Percentiles rank a stretch among this genome's conserved stretches.
phyloP scores from a whole-genome alignment of 2,888 invertebrate genomes.

The Tetramorium bicarinatum region DNA sequence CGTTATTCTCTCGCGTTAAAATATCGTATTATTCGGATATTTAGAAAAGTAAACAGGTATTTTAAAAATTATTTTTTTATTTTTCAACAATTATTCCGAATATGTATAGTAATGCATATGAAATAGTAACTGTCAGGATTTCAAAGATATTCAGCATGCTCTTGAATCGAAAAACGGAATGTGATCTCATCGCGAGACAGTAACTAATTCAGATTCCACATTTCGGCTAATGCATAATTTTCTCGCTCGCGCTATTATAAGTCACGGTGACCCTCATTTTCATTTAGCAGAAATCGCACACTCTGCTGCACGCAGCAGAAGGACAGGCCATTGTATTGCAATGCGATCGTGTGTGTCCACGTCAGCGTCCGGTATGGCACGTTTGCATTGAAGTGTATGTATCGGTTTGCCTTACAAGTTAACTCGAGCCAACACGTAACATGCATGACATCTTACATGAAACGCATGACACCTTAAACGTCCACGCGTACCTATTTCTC shows the following conservation, averaged over 20 bases:
- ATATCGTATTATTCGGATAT: background rate
- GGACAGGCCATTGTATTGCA: slow-evolving; percentile 51
- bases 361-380: slow-evolving; percentile 39
- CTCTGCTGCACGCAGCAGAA: background rate
- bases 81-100: background rate
- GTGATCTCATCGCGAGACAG: background rate
- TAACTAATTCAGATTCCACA: background rate
- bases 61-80: background rate
- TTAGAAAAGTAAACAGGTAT: background rate
- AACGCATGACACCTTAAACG: slow-evolving; percentile 36
- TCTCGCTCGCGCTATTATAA: slow-evolving; percentile 23
- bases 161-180: background rate
- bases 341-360: slow-evolving; percentile 30
- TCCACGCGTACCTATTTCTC: slow-evolving; percentile 6
- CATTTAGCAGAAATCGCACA: slow-evolving; percentile 6
- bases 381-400: slow-evolving; percentile 45
- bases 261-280: slow-evolving; percentile 11
- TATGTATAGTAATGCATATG: background rate
- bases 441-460: slow-evolving; percentile 40
- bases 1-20: background rate
- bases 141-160: background rate
- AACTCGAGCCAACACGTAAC: slow-evolving; percentile 27
- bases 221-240: slow-evolving; percentile 4
- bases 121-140: background rate
- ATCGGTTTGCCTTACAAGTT: slow-evolving; percentile 42